These are phyloP conservation scores for Loriculus beryllinus DNA, from an alignment of 2,797 vertebrate species.

Conservation along the genomic window DNA sequence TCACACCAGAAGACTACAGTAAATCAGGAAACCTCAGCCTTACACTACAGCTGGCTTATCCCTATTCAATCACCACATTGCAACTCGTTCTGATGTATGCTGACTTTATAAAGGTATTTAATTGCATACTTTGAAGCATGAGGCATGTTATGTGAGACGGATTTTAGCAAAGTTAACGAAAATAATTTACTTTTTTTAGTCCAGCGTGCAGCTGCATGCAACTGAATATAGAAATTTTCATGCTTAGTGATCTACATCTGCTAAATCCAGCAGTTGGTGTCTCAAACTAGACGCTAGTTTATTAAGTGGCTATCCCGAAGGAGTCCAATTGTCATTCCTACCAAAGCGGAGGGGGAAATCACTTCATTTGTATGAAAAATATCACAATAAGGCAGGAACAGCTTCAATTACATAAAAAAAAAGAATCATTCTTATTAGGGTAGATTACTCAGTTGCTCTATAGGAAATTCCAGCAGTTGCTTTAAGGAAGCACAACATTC, in stretches of 20 bases:
- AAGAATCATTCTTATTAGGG: background rate
- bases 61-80: background rate
- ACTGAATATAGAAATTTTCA: constrained; percentile 5
- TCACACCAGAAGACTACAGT: background rate
- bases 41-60: background rate
- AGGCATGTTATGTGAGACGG: background rate
- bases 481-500: background rate
- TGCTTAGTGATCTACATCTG: background rate
- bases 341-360: background rate
- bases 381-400: constrained; percentile 9
- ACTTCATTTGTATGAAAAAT: constrained; percentile 53
- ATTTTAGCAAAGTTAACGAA: constrained; percentile 14
- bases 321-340: constrained; percentile 1
- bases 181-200: constrained; percentile 25
- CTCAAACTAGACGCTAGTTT: background rate
- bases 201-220: background rate
- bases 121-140: background rate
- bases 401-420: constrained; percentile 10
- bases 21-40: background rate
- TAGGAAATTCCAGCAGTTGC: background rate
- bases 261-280: background rate
- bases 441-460: background rate
- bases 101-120: background rate
- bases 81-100: background rate
- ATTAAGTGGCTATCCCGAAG: background rate